A percentile compares a stretch with the other conserved stretches of the same genome.
Evolutionary conservation across 2,888 invertebrate genomes (phyloP).

Genomic region (Cancer borealis): DNA sequence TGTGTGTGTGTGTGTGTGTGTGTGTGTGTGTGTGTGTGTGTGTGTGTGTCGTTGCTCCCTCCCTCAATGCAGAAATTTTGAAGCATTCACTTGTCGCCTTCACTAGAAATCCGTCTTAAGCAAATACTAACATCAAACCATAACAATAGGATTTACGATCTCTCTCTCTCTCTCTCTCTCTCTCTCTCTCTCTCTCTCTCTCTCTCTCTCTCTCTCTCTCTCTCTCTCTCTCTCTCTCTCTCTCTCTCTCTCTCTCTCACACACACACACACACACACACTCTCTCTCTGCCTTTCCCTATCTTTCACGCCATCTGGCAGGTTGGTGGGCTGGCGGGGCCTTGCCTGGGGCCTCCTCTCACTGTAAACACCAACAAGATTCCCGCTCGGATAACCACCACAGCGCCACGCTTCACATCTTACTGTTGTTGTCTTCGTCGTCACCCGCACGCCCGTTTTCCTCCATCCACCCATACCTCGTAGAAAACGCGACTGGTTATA

Average conservation of each 20-base stretch:
- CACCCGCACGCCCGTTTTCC: constrained; percentile 41
- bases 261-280: no score
- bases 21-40: background rate
- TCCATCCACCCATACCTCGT: constrained; percentile 24
- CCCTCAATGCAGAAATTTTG: background rate
- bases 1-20: constrained; percentile 15
- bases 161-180: constrained; percentile 17
- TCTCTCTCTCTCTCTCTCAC: constrained; percentile 9
- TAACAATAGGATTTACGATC: background rate
- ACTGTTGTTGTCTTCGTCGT: constrained; percentile 36
- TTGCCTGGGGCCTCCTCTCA: constrained; percentile 25
- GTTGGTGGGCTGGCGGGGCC: background rate
- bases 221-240: constrained; percentile 10
- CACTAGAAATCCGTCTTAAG: background rate
- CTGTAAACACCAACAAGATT: constrained; percentile 40
- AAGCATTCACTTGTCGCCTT: background rate
- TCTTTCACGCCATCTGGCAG: constrained; percentile 41
- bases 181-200: background rate
- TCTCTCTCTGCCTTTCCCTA: constrained; percentile 14
- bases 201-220: constrained; percentile 10
- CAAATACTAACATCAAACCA: constrained; percentile 5
- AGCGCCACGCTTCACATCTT: constrained; percentile 22
- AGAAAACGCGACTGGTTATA: constrained; percentile 18
- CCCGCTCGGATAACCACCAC: background rate
- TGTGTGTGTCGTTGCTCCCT: background rate